Base-by-base conservation (phyloP, 2,113 vertebrate genomes). In the Xiphophorus hellerii region DNA sequence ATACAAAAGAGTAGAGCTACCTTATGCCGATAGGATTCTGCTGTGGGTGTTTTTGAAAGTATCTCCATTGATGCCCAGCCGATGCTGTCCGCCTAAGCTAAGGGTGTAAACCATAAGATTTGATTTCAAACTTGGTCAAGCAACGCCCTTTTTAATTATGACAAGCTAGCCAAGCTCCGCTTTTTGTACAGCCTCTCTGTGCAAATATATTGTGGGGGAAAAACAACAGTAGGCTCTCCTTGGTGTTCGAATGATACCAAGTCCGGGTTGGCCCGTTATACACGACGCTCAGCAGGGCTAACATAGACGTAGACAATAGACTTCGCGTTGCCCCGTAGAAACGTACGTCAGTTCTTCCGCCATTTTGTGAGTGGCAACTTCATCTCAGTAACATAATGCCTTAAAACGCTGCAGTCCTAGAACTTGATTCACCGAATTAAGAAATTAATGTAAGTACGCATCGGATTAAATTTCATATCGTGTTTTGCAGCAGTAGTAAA, bases 1-100 rank as follows among this genome's bases (percentile, higher is more conserved):
- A 5, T 5, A 25, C 4, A 54, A 75, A 62, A 54, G 31, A 1
- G 10, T 22, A 29, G 14, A 58, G 12, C 11, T 90, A 93, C 92
- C 89, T 85, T 87, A 20, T 74, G 64, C 27, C 69, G 69, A 48
- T 80, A 25, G 67, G 70, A 69, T 70, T 78, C 77, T 31, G 77
- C 74, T 37, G 74, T 30, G 60, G 66, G 10, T 89, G 82, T 81
- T 88, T 84, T 86, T 85, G 87, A 80, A 76, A 81, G 74, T 4
- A 30, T 82, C 68, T 91, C 89, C 92, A 93, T 93, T 65, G 73
- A 88, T 68, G 48, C 44, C 17, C 17, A 77, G 33, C 31, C 82
- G 37, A 35, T 69, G 27, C 80, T 44, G 58, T 48, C 58, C 30
- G 58, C 28, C 42, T 62, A 28, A 11, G 20, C 20, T 39, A n/a